These are phyloP conservation scores for Meda fulgida DNA, from an alignment of 2,797 vertebrate genomes.

Conservation along the genomic window DNA sequence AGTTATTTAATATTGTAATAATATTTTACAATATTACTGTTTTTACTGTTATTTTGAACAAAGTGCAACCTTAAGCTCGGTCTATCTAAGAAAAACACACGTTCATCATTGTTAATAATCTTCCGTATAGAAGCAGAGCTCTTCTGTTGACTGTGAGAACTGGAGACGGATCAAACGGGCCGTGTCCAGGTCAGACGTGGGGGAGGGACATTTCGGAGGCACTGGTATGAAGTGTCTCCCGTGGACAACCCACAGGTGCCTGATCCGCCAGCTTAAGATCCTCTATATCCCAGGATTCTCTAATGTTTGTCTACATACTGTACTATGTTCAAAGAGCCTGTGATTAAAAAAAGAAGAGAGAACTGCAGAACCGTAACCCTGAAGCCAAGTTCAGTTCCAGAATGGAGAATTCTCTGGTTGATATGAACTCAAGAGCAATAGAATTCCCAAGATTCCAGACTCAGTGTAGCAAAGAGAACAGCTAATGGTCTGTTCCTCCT, in stretches of 20 bases:
- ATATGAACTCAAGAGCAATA: conserved; percentile 30
- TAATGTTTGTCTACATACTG: conserved; percentile 34
- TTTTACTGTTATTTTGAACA: conserved; percentile 6
- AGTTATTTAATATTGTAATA: neutral
- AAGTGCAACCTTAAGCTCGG: neutral
- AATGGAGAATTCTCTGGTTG: neutral
- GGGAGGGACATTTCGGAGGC: conserved; percentile 5
- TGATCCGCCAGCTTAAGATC: conserved; percentile 70
- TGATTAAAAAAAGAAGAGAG: conserved; percentile 1
- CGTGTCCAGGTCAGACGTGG: conserved; percentile 21
- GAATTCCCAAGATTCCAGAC: conserved; percentile 41
- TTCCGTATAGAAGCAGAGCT: neutral
- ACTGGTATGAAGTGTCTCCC: conserved; percentile 66
- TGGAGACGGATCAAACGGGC: conserved; percentile 32
- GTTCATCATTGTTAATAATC: neutral
- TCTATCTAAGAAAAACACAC: neutral
- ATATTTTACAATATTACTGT: too few species aligned
- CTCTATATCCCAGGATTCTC: conserved; percentile 54
- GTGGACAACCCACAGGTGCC: conserved; percentile 75
- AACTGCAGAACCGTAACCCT: conserved; percentile 6
- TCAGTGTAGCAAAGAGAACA: conserved; percentile 28
- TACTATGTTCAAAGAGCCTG: conserved; percentile 25
- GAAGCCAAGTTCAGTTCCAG: conserved; percentile 17
- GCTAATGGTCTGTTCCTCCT: conserved; percentile 35
- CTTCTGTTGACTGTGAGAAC: conserved; percentile 18